Conservation (phyloP, 2,888 invertebrate species). For the Thera obeliscata region DNA sequence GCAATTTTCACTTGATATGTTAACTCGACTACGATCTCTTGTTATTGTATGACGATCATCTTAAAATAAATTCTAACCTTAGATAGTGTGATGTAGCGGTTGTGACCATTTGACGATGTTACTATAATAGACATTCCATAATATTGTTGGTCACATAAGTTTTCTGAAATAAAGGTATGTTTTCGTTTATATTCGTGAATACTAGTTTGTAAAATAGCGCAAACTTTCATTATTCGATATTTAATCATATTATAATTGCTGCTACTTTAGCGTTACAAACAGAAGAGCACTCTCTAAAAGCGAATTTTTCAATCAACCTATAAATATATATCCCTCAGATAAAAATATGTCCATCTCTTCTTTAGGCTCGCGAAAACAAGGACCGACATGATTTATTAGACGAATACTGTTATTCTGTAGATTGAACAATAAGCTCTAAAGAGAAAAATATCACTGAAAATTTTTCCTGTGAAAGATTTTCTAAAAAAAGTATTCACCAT, state of each 20-base stretch:
- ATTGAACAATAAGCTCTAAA: too few relatives aligned
- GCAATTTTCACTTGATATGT: conserved; percentile 19
- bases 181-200: conserved; percentile 8
- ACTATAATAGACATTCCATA: conserved; percentile 14
- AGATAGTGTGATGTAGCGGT: conserved; percentile 57
- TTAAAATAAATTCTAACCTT: conserved; percentile 78
- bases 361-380: too few relatives aligned
- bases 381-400: too few relatives aligned
- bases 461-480: not conserved
- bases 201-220: not conserved
- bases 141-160: conserved; percentile 18
- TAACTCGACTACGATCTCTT: conserved; percentile 27
- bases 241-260: not conserved
- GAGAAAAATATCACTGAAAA: not conserved
- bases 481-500: conserved; percentile 27
- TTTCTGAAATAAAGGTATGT: conserved; percentile 37
- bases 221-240: not conserved
- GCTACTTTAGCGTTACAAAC: not conserved
- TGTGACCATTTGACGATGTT: conserved; percentile 66
- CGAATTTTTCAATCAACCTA: not conserved
- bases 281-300: not conserved
- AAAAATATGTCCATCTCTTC: too few relatives aligned
- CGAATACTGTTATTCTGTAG: too few relatives aligned
- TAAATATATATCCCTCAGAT: too few relatives aligned
- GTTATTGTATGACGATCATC: conserved; percentile 50